Base-by-base conservation (phyloP, 2,888 invertebrate genomes). In the Subacronicta megacephala region DNA sequence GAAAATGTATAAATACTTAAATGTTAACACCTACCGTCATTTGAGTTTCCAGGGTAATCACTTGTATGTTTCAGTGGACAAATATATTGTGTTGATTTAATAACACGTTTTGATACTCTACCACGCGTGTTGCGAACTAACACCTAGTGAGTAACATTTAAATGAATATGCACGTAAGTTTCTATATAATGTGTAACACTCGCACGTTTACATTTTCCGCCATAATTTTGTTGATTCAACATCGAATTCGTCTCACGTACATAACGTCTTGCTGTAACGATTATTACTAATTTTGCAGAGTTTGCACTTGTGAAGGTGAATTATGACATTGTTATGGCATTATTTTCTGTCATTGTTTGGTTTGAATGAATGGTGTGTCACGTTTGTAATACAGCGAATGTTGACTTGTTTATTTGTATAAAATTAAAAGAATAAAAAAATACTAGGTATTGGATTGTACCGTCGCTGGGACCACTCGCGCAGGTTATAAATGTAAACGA, bases 161-260 rank as follows among this genome's bases (percentile, higher is more conserved):
- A 76, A 61, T 71, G 72, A 73, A 63, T 63, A 57, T 64, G 60
- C 69, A 69, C 62, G 70, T 69, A 54, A 49, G 56, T 64, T 57
- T 13, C 49, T 47, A 63, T 70, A 65, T 58, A 73, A 68, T 66
- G 64, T 75, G 66, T 68, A 59, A 58, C 69, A 62, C 43, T 7
- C 60, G 80, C 87, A 89, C 86, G 90, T 91, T 87, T 87, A 80
- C 64, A 78, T 82, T 86, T 88, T 83, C 82, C 86, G 87, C 82
- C 74, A 77, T 88, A 87, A 91, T 88, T 84, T 78, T 90, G 91
- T 93, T 92, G 87, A 87, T 80, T 87, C 85, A 92, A 92, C 87
- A 92, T 75, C 72, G 69, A 71, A 87, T 91, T 90, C 78, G 89
- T 85, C 89, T 87, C 92, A 93, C 91, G 92, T 91, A 85, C 74